These are phyloP conservation scores for Rhynchopsitta pachyrhyncha DNA, from an alignment of 2,113 vertebrate genomes.

Conservation along the genomic window DNA sequence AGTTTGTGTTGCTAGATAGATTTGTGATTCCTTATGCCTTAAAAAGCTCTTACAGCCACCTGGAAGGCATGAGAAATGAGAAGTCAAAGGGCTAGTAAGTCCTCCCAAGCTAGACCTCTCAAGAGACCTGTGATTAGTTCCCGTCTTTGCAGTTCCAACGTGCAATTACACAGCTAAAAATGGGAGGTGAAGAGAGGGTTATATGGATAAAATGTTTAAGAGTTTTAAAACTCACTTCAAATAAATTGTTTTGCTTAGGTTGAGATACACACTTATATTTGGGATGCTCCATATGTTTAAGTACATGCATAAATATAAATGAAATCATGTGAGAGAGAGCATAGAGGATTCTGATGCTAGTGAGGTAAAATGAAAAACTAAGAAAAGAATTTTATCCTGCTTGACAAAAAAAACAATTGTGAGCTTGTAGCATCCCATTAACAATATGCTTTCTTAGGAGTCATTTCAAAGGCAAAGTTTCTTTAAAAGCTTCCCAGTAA, in stretches of 20 bases:
- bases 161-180: neutral
- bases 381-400: neutral
- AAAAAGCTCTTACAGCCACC: neutral
- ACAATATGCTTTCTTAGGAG: neutral
- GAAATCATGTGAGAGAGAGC: neutral
- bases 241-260: neutral
- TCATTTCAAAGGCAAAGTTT: neutral
- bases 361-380: neutral
- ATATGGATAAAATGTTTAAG: neutral
- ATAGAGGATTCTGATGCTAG: neutral
- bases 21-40: neutral
- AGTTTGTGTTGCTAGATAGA: neutral
- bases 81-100: neutral
- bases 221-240: neutral
- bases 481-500: neutral
- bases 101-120: neutral
- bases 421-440: neutral
- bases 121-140: neutral
- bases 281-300: neutral
- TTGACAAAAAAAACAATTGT: neutral
- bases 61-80: neutral
- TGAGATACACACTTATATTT: neutral
- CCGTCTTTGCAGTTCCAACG: neutral
- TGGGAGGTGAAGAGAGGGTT: neutral
- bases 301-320: neutral